Evolutionary conservation across 2,113 vertebrate species (phyloP), one percentile per base, ranked within the genome.

Genomic region (Gambusia affinis): DNA sequence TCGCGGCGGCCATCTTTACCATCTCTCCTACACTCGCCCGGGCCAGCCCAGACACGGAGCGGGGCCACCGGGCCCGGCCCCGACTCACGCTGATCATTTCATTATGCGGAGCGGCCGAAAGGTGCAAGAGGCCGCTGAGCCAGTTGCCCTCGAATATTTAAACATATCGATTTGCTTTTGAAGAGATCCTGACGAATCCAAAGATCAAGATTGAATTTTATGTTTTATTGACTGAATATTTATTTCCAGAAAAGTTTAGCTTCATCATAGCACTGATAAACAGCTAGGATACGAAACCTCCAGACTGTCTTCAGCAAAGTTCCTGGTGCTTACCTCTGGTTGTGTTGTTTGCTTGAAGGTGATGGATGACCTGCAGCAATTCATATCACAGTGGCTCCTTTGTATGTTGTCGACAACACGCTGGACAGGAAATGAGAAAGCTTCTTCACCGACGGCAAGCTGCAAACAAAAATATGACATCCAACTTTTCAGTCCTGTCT

Each of bases 371-470:
- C 85, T 19, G 72, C 70, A 15, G 64, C 15, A 76, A 88, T 88
- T 88, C 74, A 15, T 81, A 88, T 84, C 88, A n/a, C 82, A 65
- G 68, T 85, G 39, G 54, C 64, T 79, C 67, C 82, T 73, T 75
- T 84, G 82, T 88, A 37, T 76, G 80, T 75, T 64, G 68, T 84
- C 88, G 81, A 92, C 80, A 84, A 87, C 85, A 85, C 88, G 85
- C 75, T 67, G 80, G 82, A 88, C 88, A 92, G 91, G 91, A 92
- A 92, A 92, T 92, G 84, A 91, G 84, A 87, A 77, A 68, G 76
- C 65, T 79, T 81, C 81, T 67, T 72, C 70, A 81, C 51, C 1
- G 70, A 83, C 72, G 81, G 81, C 73, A 76, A 31, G 44, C 69
- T 22, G 2, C n/a, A 2, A 71, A 4, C 15, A 31, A 14, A 33